Evolutionary conservation across 2,113 vertebrate genomes (phyloP).

Genomic region (Chamaetylas fuelleborni): DNA sequence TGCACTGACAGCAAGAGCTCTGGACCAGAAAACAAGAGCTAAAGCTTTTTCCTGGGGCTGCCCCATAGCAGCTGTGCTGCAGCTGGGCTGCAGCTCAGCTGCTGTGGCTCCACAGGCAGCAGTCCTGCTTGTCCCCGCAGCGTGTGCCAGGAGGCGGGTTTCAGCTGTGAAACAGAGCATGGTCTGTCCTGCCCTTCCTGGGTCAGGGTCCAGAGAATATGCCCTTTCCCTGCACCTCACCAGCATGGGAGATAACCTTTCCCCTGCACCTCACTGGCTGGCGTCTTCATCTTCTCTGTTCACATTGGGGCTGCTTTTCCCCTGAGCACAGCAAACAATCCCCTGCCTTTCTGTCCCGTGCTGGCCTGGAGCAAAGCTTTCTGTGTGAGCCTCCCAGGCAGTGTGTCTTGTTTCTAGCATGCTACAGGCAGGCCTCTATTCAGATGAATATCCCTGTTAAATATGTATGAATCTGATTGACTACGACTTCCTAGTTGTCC

Average conservation of each 20-base stretch:
- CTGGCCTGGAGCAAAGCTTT: not conserved
- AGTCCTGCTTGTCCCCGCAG: not conserved
- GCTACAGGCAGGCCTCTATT: constrained; percentile 11
- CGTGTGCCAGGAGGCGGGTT: not conserved
- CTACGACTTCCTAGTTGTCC: not conserved
- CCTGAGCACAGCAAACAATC: not conserved
- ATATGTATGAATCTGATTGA: constrained; percentile 10
- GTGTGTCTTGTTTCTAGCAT: not conserved
- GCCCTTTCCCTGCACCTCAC: not conserved
- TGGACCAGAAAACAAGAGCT: not conserved
- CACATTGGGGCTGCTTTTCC: not conserved
- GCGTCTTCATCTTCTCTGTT: not conserved
- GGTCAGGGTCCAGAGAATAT: not conserved
- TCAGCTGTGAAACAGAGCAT: not conserved
- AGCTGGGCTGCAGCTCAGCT: not conserved
- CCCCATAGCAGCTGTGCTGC: not conserved
- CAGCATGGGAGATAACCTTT: not conserved
- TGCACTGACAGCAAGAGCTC: not conserved
- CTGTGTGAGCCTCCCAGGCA: not conserved
- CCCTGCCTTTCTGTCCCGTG: not conserved
- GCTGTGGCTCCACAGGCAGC: not conserved
- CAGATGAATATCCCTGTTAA: constrained; percentile 1
- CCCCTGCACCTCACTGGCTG: rapidly evolving
- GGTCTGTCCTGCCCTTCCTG: not conserved
- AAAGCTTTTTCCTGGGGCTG: not conserved